Conservation (phyloP, 2,888 invertebrate genomes). For the Liposcelis brunnea region DNA sequence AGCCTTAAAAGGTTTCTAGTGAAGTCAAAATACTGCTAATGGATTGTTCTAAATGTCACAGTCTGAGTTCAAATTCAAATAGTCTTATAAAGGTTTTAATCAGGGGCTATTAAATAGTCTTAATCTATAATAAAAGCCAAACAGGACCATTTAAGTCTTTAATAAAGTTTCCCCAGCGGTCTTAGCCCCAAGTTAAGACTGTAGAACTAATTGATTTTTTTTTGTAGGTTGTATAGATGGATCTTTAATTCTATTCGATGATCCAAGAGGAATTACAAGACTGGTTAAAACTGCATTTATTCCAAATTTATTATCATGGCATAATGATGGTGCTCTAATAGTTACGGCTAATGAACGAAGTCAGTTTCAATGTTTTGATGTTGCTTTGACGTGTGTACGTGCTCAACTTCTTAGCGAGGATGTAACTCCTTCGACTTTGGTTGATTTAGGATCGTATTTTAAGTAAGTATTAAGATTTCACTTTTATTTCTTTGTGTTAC, state of each 20-base stretch:
- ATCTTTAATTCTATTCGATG: conserved; percentile 62
- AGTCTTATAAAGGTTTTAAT: too few species aligned
- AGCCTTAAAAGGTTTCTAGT: too few species aligned
- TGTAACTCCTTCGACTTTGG: conserved; percentile 36
- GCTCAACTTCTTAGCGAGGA: conserved; percentile 50
- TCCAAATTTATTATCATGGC: conserved; percentile 52
- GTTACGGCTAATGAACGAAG: conserved; percentile 51
- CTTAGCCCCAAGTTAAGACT: too few species aligned
- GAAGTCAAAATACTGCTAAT: too few species aligned
- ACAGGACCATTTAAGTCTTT: too few species aligned
- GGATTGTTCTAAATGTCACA: too few species aligned
- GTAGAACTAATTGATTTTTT: neutral
- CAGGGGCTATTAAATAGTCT: too few species aligned
- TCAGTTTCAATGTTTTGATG: conserved; percentile 58
- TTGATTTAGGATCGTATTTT: conserved; percentile 48
- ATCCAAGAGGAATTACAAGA: conserved; percentile 52
- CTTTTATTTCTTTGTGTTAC: neutral
- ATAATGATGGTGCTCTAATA: conserved; percentile 48
- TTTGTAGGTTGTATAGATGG: conserved; percentile 73
- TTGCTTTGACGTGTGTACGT: conserved; percentile 46
- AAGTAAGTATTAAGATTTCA: conserved; percentile 22
- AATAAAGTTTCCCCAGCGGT: too few species aligned
- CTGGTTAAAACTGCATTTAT: conserved; percentile 60
- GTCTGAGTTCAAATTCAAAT: too few species aligned
- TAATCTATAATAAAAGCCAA: too few species aligned